phyloP scores from a whole-genome alignment of 2,113 vertebrate species.

The Notothenia rossii region DNA sequence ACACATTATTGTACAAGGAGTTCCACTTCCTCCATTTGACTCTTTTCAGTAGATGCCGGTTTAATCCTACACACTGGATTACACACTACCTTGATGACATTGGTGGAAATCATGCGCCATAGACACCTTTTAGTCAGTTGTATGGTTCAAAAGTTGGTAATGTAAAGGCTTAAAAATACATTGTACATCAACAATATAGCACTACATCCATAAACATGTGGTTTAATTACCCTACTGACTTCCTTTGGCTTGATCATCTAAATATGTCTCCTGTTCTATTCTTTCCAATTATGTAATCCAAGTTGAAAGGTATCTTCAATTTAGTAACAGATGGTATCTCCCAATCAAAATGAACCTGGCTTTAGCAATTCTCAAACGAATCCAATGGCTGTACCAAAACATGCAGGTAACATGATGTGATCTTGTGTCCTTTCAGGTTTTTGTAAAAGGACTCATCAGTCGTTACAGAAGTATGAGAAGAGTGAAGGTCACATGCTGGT shows the following conservation, averaged over 20 bases:
- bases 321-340: background rate
- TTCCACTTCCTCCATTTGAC: too few relatives aligned
- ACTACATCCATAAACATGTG: background rate
- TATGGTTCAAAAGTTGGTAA: background rate
- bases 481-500: slow-evolving; percentile 75
- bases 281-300: background rate
- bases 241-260: too few relatives aligned
- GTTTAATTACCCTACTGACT: background rate
- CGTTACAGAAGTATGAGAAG: slow-evolving; percentile 82
- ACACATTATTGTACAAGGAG: too few relatives aligned
- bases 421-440: slow-evolving; percentile 48
- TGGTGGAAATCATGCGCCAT: too few relatives aligned
- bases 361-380: background rate
- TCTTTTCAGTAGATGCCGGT: too few relatives aligned
- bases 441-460: slow-evolving; percentile 64
- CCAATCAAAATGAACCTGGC: background rate
- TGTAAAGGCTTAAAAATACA: background rate
- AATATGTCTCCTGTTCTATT: background rate
- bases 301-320: background rate
- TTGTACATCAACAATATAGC: background rate
- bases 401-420: background rate
- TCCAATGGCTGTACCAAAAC: background rate
- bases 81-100: too few relatives aligned
- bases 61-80: too few relatives aligned
- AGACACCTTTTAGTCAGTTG: background rate